phyloP scores from a whole-genome alignment of 2,113 vertebrate species.

The Rallus limicola region DNA sequence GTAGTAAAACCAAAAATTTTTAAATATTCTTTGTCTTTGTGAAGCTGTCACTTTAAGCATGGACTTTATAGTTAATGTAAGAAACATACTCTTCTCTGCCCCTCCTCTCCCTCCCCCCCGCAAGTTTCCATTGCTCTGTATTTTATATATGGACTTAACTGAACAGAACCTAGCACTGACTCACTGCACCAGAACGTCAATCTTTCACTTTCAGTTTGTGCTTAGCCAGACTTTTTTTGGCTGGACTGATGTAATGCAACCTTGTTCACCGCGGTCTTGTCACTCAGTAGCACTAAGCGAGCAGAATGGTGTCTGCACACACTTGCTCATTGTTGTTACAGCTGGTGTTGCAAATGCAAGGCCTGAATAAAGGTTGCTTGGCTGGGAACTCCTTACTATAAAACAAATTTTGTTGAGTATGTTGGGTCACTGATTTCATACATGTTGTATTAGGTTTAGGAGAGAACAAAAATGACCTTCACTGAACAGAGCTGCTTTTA shows the following conservation, averaged over 20 bases:
- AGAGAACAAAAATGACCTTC: constrained; percentile 8
- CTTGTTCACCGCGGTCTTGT: background rate
- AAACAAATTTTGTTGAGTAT: background rate
- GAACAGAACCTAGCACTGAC: background rate
- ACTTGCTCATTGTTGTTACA: constrained; percentile 9
- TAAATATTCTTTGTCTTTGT: background rate
- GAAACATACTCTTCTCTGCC: background rate
- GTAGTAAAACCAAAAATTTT: background rate
- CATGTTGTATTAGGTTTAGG: background rate
- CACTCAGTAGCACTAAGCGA: background rate
- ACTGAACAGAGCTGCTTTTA: background rate
- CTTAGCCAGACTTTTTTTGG: background rate
- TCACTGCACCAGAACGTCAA: background rate
- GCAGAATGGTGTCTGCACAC: background rate
- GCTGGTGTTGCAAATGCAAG: background rate
- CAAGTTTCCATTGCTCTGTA: background rate
- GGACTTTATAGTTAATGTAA: background rate
- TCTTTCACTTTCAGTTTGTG: background rate
- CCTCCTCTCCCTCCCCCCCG: rapidly evolving
- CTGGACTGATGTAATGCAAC: background rate
- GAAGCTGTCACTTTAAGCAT: background rate
- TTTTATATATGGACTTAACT: background rate
- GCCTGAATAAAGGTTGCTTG: background rate
- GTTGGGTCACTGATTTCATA: background rate
- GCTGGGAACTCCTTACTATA: background rate